Evolutionary conservation across 2,113 vertebrate genomes (phyloP).

Genomic region (Callionymus lyra): DNA sequence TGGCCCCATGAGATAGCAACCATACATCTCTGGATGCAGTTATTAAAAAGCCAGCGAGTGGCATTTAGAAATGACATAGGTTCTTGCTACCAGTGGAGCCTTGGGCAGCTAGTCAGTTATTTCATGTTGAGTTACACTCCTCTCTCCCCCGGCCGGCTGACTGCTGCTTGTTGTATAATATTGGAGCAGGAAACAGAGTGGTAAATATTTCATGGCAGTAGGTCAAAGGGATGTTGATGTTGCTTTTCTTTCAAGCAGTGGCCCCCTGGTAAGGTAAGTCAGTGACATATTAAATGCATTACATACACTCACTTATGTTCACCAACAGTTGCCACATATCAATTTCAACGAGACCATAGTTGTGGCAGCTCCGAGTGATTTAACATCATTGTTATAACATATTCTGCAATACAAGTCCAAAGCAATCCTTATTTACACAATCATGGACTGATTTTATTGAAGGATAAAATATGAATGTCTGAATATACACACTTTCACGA

Average conservation of each 20-base stretch:
- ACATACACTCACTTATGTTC: conserved; percentile 12
- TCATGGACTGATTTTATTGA: no score
- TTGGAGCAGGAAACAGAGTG: conserved; percentile 6
- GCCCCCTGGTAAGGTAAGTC: conserved; percentile 17
- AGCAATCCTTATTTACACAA: no score
- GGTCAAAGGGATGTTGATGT: conserved; percentile 51
- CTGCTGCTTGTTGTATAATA: conserved; percentile 12
- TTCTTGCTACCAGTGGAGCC: conserved; percentile 30
- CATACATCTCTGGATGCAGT: conserved; percentile 26
- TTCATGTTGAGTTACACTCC: conserved; percentile 19
- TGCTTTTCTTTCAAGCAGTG: conserved; percentile 32
- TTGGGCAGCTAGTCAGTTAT: conserved; percentile 25
- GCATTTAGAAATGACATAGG: conserved; percentile 46
- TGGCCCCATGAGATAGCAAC: conserved; percentile 30
- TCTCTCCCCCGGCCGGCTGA: conserved; percentile 21
- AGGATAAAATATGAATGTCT: no score
- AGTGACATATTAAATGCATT: conserved; percentile 21
- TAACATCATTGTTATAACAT: conserved; percentile 6
- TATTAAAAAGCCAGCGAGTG: conserved; percentile 50
- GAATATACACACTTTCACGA: no score
- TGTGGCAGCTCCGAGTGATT: conserved; percentile 14
- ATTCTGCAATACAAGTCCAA: conserved; percentile 10
- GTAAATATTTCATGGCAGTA: conserved; percentile 51
- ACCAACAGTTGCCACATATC: conserved; percentile 10
- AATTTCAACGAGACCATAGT: conserved; percentile 10